phyloP scores from a whole-genome alignment of 2,888 invertebrate genomes.

The Theodoxus fluviatilis region DNA sequence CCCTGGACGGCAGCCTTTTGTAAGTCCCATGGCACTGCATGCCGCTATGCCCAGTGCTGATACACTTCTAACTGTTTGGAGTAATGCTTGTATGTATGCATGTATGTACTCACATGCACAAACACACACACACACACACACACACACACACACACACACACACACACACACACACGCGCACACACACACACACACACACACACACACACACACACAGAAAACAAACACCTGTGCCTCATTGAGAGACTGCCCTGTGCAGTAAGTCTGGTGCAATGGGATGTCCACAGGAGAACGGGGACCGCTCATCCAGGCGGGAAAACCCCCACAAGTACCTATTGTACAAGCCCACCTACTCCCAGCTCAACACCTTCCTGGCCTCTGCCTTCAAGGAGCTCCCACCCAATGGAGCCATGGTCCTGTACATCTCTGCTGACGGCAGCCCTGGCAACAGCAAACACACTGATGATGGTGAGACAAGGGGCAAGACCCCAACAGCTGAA shows the following conservation, averaged over 20 bases:
- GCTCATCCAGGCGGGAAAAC: constrained; percentile 77
- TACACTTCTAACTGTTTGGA: not conserved
- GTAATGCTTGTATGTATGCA: not conserved
- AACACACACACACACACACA: constrained; percentile 8
- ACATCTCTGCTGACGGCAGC: constrained; percentile 84
- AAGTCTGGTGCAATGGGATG: too few relatives aligned
- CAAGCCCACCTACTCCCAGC: constrained; percentile 92
- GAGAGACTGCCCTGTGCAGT: too few relatives aligned
- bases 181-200: not conserved
- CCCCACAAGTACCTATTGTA: constrained; percentile 96
- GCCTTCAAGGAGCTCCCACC: constrained; percentile 90
- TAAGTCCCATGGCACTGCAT: constrained; percentile 51
- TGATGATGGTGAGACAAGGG: constrained; percentile 86
- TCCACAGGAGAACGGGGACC: constrained; percentile 75
- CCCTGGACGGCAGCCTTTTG: constrained; percentile 75
- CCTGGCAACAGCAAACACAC: constrained; percentile 74
- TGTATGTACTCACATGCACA: not conserved
- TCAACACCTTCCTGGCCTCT: constrained; percentile 82
- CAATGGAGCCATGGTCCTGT: constrained; percentile 88
- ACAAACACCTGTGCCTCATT: not conserved
- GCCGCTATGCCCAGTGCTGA: not conserved
- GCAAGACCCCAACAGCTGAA: too few relatives aligned
- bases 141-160: constrained; percentile 17
- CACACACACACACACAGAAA: constrained; percentile 13
- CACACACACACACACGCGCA: not conserved